Evolutionary conservation across 2,797 vertebrate species (phyloP).

Genomic region (Crocidura indochinensis): DNA sequence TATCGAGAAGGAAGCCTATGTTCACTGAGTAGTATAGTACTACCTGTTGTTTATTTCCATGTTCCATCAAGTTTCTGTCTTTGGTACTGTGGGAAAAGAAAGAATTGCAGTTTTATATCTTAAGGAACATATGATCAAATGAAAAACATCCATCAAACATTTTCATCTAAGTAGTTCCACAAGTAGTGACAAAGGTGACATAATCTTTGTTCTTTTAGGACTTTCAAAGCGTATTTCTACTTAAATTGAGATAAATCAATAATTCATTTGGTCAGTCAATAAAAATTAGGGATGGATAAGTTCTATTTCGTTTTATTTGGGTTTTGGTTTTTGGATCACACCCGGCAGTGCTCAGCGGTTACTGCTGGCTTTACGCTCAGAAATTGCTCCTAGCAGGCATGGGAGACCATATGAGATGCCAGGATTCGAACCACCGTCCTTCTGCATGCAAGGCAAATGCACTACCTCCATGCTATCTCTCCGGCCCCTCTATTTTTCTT

Average conservation of each 20-base stretch:
- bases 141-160: constrained; percentile 7
- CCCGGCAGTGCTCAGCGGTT: too few relatives aligned
- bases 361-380: too few relatives aligned
- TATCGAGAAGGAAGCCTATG: neutral
- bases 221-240: constrained; percentile 42
- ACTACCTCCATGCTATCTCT: too few relatives aligned
- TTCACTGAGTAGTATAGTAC: neutral
- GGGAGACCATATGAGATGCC: too few relatives aligned
- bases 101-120: constrained; percentile 7
- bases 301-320: neutral
- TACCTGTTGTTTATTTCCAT: neutral
- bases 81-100: neutral
- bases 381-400: too few relatives aligned
- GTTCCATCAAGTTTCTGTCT: neutral
- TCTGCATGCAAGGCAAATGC: too few relatives aligned
- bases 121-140: constrained; percentile 15
- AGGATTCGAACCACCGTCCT: too few relatives aligned
- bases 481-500: constrained; percentile 14
- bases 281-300: constrained; percentile 1
- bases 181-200: neutral
- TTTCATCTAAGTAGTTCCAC: neutral
- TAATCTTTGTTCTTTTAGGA: neutral
- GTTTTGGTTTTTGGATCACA: too few relatives aligned
- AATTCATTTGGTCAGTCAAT: constrained; percentile 16
- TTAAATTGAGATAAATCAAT: constrained; percentile 39